phyloP scores from a whole-genome alignment of 2,888 invertebrate species.

The Pollenia griseotomentosa region DNA sequence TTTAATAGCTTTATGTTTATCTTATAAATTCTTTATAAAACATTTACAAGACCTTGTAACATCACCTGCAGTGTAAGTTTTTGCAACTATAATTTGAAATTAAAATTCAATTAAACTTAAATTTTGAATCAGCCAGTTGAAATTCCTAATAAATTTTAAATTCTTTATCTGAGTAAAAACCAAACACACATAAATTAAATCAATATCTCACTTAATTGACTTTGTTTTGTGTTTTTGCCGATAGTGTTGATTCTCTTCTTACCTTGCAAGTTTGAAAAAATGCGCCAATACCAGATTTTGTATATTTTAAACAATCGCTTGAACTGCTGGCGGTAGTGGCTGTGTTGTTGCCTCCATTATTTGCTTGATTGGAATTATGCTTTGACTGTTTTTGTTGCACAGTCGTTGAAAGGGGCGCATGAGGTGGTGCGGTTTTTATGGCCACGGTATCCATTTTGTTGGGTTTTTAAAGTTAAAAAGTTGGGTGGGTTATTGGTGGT shows the following conservation, averaged over 20 bases:
- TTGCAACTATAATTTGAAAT: conserved; percentile 12
- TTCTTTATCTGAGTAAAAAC: conserved; percentile 3
- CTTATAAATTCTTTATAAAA: background rate
- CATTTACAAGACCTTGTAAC: conserved; percentile 31
- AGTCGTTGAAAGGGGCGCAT: conserved; percentile 79
- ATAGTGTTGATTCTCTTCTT: conserved; percentile 74
- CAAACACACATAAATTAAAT: conserved; percentile 45
- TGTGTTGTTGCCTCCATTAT: conserved; percentile 1
- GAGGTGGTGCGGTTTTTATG: conserved; percentile 81
- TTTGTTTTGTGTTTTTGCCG: background rate
- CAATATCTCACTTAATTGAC: background rate
- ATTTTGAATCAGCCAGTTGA: conserved; percentile 11
- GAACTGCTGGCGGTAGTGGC: conserved; percentile 23
- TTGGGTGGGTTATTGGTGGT: conserved; percentile 40
- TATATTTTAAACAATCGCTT: conserved; percentile 72
- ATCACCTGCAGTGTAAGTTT: conserved; percentile 45
- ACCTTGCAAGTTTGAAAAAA: conserved; percentile 85
- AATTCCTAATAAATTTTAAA: conserved; percentile 25
- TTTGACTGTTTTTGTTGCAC: conserved; percentile 74
- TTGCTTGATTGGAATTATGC: conserved; percentile 54
- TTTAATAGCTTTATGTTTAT: no score
- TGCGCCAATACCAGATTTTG: conserved; percentile 82
- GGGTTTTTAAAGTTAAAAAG: background rate
- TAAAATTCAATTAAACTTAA: conserved; percentile 40
- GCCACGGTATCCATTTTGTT: conserved; percentile 81